Evolutionary conservation across 2,888 invertebrate species (phyloP), one percentile per base, ranked within the genome.

Genomic region (Agrenia bidenticulata): DNA sequence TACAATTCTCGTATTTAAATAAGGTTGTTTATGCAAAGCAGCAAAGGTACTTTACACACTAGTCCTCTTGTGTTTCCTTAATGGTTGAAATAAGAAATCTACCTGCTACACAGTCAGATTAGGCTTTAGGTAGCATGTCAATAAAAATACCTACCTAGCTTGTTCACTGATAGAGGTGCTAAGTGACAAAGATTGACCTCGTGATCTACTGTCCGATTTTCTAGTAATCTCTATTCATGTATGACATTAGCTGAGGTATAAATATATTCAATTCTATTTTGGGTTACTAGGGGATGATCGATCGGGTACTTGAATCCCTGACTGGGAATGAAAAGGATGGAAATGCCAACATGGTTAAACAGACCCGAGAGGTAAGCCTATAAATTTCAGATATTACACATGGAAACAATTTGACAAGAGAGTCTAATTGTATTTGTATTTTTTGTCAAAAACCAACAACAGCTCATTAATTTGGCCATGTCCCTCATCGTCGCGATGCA

Each of bases 291-390:
- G 89, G 90, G 84, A 88, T 93, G 85, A 88, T 93, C 88, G 89
- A 91, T 81, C 91, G 90, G 83, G 88, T 93, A 82, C 87, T 94
- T 84, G 89, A 91, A 81, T 88, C 90, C 83, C 86, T 93, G 84
- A 87, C 93, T 84, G 92, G 92, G 84, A 87, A 89, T 83, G 89
- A 89, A 86, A 90, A 93, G 84, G 92, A 92, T 80, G 89, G 90
- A 82, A 92, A 92, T 84, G 90, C 92, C 84, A 88, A 88, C 84
- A 90, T 93, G 90, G 93, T 92, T 84, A 92, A 91, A 85, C 92
- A 93, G 84, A 92, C 93, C 83, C 90, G 92, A 83, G 92, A 93
- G 92, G 93, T 93, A 89, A 68, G 26, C 41, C n/a, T n/a, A n/a
- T n/a, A n/a, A n/a, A n/a, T 39, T 39, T 39, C 39, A 39, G 15